A percentile compares a stretch with the other conserved stretches of the same genome.
Evolutionary conservation across 2,113 vertebrate genomes (phyloP).

Genomic region (Cephalopholis sonnerati): DNA sequence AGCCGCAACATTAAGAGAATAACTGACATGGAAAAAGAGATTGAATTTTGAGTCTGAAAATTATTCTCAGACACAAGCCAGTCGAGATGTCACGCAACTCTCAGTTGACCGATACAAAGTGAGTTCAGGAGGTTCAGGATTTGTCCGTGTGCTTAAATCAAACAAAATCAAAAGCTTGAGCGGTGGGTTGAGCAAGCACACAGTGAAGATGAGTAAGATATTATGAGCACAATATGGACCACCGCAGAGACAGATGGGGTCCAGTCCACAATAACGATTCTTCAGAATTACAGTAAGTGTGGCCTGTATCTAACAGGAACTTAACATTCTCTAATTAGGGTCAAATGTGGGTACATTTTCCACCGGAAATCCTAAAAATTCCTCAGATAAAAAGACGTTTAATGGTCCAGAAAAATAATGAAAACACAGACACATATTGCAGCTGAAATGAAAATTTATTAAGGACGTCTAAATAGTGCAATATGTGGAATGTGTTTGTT

Average conservation of each 20-base stretch:
- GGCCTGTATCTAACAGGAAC: constrained; percentile 35
- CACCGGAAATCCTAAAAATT: constrained; percentile 27
- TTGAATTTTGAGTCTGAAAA: constrained; percentile 41
- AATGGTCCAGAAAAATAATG: constrained; percentile 53
- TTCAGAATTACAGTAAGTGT: constrained; percentile 40
- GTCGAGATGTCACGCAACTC: constrained; percentile 14
- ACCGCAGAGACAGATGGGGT: constrained; percentile 48
- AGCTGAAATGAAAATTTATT: constrained; percentile 36
- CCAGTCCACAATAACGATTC: constrained; percentile 44
- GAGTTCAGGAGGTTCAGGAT: constrained; percentile 53
- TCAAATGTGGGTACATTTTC: constrained; percentile 46
- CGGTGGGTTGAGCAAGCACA: constrained; percentile 40
- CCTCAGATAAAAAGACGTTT: constrained; percentile 23
- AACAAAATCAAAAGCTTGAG: constrained; percentile 42
- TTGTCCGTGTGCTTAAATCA: constrained; percentile 33
- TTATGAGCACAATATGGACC: constrained; percentile 57
- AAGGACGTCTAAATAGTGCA: constrained; percentile 55
- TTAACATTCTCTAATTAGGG: constrained; percentile 47
- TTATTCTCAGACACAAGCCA: constrained; percentile 37
- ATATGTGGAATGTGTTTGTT: constrained; percentile 71
- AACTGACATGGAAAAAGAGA: constrained; percentile 66
- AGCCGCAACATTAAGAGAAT: constrained; percentile 58
- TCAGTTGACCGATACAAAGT: constrained; percentile 26
- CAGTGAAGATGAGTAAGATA: constrained; percentile 62
- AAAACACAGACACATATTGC: constrained; percentile 25